Conservation (phyloP, 1,140 invertebrate species). For the Pemphigus obesinymphae region DNA sequence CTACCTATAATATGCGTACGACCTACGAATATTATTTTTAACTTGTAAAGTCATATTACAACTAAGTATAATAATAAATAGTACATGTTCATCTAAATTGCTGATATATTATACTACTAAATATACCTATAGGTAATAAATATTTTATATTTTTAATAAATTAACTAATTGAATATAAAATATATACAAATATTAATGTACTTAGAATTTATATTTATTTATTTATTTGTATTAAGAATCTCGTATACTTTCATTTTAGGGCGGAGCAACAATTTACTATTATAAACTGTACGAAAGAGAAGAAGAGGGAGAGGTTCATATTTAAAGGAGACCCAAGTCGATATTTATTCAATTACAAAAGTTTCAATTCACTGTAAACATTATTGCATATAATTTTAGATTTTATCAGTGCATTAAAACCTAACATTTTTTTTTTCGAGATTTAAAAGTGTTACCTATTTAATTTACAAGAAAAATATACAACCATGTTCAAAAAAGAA, state of each 20-base stretch:
- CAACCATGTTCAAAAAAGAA: not conserved
- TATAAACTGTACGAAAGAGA: not conserved
- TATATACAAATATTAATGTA: not conserved
- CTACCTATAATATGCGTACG: no score
- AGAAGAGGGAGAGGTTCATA: conserved; percentile 35
- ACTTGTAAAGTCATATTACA: no score
- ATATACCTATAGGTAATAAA: no score
- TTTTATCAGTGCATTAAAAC: not conserved
- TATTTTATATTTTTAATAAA: no score
- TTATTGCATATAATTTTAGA: not conserved
- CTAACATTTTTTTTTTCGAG: not conserved
- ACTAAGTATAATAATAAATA: no score
- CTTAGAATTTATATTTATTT: not conserved
- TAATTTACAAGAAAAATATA: not conserved
- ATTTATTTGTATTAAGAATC: not conserved
- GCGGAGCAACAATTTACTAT: conserved; percentile 21
- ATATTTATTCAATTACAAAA: conserved; percentile 9
- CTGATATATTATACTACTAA: no score
- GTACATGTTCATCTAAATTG: no score
- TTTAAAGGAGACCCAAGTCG: conserved; percentile 20
- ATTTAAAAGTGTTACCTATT: not conserved
- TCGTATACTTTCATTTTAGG: conserved; percentile 15
- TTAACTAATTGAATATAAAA: no score
- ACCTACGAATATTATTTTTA: no score
- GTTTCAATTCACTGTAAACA: not conserved